A percentile compares a stretch with the other conserved stretches of the same genome.
Evolutionary conservation across 2,888 invertebrate species (phyloP).

Genomic region (Caenorhabditis sp.): DNA sequence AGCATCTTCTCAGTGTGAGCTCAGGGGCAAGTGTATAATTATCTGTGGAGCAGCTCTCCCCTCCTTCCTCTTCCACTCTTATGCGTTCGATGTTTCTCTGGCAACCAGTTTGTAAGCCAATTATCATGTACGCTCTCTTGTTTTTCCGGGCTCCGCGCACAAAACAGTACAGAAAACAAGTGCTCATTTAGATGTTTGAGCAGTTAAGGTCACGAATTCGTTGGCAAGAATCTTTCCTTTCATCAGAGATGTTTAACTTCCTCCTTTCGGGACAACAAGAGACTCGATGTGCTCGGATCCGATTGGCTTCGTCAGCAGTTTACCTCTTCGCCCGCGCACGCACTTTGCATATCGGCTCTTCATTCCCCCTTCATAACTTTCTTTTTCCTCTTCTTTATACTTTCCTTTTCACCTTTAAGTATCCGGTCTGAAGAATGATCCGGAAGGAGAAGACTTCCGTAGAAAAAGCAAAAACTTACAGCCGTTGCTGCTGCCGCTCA

Average conservation of each 20-base stretch:
- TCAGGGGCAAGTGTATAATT: conserved; percentile 4
- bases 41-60: neutral
- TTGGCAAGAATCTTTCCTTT: too few species aligned
- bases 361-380: neutral
- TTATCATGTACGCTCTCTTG: too few species aligned
- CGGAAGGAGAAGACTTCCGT: conserved; percentile 9
- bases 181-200: too few species aligned
- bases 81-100: conserved; percentile 10
- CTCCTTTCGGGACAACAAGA: neutral
- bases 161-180: too few species aligned
- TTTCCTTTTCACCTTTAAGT: neutral
- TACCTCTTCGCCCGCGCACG: neutral
- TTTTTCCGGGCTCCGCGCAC: too few species aligned
- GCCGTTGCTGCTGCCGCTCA: neutral
- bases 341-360: conserved; percentile 31
- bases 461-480: neutral
- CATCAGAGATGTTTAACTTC: too few species aligned
- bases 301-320: conserved; percentile 34
- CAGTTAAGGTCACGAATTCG: too few species aligned
- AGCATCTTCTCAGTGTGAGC: neutral
- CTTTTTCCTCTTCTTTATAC: neutral
- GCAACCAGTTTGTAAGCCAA: too few species aligned
- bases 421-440: conserved; percentile 13
- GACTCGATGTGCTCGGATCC: too few species aligned
- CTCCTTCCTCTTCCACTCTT: conserved; percentile 1